Percentiles rank a stretch among this genome's conserved stretches.
Conservation (phyloP, 2,113 vertebrate species). For the Apeltes quadracus region DNA sequence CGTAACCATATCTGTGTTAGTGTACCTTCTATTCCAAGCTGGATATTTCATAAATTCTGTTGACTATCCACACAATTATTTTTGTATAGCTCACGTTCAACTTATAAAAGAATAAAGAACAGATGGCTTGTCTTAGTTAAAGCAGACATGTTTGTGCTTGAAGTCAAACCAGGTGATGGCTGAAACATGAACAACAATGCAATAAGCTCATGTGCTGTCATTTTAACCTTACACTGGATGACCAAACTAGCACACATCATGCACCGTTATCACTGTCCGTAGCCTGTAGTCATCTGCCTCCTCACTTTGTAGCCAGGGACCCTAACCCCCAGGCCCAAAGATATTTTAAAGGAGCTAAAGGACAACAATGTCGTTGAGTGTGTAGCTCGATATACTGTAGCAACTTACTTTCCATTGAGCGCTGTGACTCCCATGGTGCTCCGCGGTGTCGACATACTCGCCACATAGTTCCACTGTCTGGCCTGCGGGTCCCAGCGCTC, state of each 20-base stretch:
- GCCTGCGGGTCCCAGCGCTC: constrained; percentile 98
- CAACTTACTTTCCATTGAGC: constrained; percentile 93
- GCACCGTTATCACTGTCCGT: neutral
- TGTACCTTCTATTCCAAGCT: constrained; percentile 3
- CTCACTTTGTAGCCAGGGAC: neutral
- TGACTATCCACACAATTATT: constrained; percentile 2
- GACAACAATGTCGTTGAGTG: neutral
- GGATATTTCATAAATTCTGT: neutral
- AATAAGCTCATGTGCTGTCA: neutral
- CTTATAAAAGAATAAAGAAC: neutral
- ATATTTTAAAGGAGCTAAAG: constrained; percentile 25
- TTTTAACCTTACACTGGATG: constrained; percentile 9
- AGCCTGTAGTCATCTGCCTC: constrained; percentile 1
- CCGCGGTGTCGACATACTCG: constrained; percentile 95
- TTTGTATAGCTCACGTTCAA: neutral
- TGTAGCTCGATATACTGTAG: neutral
- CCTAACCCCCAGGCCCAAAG: constrained; percentile 4
- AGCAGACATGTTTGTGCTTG: neutral
- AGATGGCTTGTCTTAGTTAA: neutral
- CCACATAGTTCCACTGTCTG: constrained; percentile 97
- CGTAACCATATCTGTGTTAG: constrained; percentile 17
- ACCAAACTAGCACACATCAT: constrained; percentile 1
- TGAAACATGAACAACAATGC: neutral
- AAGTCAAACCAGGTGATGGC: neutral
- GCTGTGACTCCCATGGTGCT: constrained; percentile 95